Base-by-base conservation (phyloP, 2,113 vertebrate species). In the Bambusicola thoracicus region DNA sequence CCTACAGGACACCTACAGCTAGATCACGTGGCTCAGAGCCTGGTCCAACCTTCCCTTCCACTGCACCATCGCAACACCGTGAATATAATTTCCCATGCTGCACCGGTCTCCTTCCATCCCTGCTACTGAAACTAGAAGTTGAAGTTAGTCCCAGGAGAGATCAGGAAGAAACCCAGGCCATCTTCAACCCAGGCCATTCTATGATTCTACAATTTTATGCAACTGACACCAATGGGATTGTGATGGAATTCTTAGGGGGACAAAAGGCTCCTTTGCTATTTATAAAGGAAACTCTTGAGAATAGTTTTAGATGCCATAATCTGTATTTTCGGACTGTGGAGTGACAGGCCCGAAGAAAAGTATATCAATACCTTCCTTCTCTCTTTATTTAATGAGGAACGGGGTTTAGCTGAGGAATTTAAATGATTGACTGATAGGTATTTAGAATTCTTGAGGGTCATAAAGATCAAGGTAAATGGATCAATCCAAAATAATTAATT, bases 371-470 rank as follows among this genome's bases (percentile, higher is more conserved):
- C 29, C 65, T 66, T 73, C 20, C 36, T 89, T 77, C 67, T 77
- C 83, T 89, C 81, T 86, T 83, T 93, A 46, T 90, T 92, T 95
- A 96, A 73, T 91, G 82, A 94, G 29, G 32, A 83, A 62, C 2
- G 21, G 67, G 36, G 53, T 85, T 93, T 92, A 92, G 40, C 67
- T 61, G 68, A 34, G 75, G 90, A 95, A 95, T 96, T 89, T 92
- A 95, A 87, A 87, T 85, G 75, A 94, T 80, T 84, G 90, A 91
- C 78, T 92, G 93, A 67, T 80, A 96, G 90, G 67, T 79, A 91
- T 92, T 92, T 95, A 74, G 75, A 89, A 92, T 93, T 87, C 85
- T 94, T 85, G 51, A 84, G 78, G 81, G 67, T 92, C 78, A 75
- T 61, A 78, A 85, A 93, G 61, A 91, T 86, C 44, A 87, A 82